These are phyloP conservation scores for Macropus fuliginosus DNA, from an alignment of 2,797 vertebrate genomes.

Conservation along the genomic window DNA sequence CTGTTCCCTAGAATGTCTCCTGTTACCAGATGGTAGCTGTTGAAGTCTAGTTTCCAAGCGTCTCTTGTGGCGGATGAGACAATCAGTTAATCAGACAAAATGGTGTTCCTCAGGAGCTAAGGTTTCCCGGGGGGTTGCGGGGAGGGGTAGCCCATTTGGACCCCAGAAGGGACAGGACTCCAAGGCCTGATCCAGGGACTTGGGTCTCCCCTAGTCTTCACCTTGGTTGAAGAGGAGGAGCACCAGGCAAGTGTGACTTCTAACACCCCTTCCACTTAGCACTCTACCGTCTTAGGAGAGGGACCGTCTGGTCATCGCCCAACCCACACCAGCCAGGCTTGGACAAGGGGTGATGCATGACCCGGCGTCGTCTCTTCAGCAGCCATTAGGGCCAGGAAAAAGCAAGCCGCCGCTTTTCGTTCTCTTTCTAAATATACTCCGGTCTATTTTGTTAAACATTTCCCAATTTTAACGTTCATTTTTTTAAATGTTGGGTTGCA, in stretches of 20 bases:
- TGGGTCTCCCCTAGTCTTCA: background rate
- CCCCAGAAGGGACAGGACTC: background rate
- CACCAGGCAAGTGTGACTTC: background rate
- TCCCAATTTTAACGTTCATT: background rate
- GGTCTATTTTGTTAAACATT: background rate
- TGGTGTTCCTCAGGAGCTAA: background rate
- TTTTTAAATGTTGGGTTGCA: background rate
- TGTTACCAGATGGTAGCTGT: background rate
- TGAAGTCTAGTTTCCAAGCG: background rate
- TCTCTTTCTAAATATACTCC: background rate
- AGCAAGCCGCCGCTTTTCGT: background rate
- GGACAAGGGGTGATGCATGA: background rate
- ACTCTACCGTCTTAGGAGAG: background rate
- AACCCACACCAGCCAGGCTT: background rate
- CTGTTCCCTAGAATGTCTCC: background rate
- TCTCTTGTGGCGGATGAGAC: background rate
- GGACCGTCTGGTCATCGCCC: background rate
- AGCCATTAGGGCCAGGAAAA: background rate
- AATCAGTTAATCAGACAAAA: background rate
- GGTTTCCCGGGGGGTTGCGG: background rate
- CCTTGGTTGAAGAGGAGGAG: background rate
- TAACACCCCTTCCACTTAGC: background rate
- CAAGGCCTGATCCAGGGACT: background rate
- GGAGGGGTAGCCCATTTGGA: no score
- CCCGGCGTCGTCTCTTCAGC: background rate